A percentile compares a stretch with the other conserved stretches of the same genome.
These are phyloP conservation scores for Colostygia pectinataria DNA, from an alignment of 2,888 invertebrate species.

Conservation along the genomic window DNA sequence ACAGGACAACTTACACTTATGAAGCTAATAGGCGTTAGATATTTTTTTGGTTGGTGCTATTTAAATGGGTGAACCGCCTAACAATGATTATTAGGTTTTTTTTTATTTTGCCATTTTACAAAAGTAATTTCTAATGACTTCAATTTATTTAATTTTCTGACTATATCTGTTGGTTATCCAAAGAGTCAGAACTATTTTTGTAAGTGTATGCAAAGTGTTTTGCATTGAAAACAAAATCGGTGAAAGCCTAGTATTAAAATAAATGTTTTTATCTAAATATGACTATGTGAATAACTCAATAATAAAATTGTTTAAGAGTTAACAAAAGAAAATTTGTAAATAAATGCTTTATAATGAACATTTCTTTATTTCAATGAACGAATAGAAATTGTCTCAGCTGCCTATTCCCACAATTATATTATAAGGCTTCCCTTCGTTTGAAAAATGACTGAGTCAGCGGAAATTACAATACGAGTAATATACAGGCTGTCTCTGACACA, in stretches of 20 bases:
- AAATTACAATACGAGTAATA: conserved; percentile 11
- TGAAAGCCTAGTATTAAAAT: not conserved
- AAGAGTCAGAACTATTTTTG: conserved; percentile 1
- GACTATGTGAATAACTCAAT: conserved; percentile 1
- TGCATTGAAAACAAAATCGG: not conserved
- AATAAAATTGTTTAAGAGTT: conserved; percentile 5
- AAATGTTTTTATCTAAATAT: not conserved
- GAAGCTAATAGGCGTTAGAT: too few species aligned
- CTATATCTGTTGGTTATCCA: not conserved
- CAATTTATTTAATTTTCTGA: too few species aligned
- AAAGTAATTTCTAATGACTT: too few species aligned
- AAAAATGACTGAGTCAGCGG: conserved; percentile 25
- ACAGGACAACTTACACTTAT: too few species aligned
- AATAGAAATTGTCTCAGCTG: conserved; percentile 27
- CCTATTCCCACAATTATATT: conserved; percentile 32
- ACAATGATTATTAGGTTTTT: too few species aligned
- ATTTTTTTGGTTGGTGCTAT: too few species aligned
- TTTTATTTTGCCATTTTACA: too few species aligned
- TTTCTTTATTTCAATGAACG: conserved; percentile 10
- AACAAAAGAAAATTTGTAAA: conserved; percentile 9
- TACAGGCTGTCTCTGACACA: too few species aligned
- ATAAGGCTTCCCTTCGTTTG: conserved; percentile 19
- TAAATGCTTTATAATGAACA: conserved; percentile 18
- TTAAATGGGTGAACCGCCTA: too few species aligned
- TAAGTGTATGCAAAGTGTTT: conserved; percentile 2